These are phyloP conservation scores for Pecten maximus DNA, from an alignment of 2,888 invertebrate genomes.

Conservation along the genomic window DNA sequence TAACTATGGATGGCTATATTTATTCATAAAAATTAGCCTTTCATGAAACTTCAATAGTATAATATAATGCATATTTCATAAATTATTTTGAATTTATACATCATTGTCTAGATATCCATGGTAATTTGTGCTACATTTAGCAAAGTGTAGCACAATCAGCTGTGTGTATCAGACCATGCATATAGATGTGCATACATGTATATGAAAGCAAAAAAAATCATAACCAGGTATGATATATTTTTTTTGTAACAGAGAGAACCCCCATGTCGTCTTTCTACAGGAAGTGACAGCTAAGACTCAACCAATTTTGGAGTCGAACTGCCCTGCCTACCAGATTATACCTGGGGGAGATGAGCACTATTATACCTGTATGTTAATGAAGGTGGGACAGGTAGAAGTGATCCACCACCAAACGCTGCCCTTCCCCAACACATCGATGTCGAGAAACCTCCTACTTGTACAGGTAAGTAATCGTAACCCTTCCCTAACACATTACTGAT, in stretches of 20 bases:
- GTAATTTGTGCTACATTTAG: too few relatives aligned
- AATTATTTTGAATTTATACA: too few relatives aligned
- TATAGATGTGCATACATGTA: too few relatives aligned
- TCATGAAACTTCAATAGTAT: too few relatives aligned
- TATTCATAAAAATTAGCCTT: too few relatives aligned
- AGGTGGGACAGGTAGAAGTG: constrained; percentile 80
- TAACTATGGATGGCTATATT: too few relatives aligned
- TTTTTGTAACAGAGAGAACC: constrained; percentile 83
- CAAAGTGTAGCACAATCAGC: too few relatives aligned
- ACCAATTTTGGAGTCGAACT: constrained; percentile 82
- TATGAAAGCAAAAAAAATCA: too few relatives aligned
- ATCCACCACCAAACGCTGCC: constrained; percentile 83
- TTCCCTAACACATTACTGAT: background rate
- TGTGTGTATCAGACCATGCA: too few relatives aligned
- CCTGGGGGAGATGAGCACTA: constrained; percentile 79
- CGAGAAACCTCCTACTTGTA: constrained; percentile 84
- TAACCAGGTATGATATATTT: background rate
- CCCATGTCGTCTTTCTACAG: constrained; percentile 86
- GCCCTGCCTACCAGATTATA: constrained; percentile 66
- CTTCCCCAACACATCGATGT: constrained; percentile 84
- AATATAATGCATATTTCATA: too few relatives aligned
- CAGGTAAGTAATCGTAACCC: constrained; percentile 80
- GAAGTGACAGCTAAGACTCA: constrained; percentile 84
- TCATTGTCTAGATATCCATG: too few relatives aligned
- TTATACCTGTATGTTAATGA: constrained; percentile 83